Evolutionary conservation across 2,888 invertebrate genomes (phyloP).

Genomic region (Drosophila anomelani): DNA sequence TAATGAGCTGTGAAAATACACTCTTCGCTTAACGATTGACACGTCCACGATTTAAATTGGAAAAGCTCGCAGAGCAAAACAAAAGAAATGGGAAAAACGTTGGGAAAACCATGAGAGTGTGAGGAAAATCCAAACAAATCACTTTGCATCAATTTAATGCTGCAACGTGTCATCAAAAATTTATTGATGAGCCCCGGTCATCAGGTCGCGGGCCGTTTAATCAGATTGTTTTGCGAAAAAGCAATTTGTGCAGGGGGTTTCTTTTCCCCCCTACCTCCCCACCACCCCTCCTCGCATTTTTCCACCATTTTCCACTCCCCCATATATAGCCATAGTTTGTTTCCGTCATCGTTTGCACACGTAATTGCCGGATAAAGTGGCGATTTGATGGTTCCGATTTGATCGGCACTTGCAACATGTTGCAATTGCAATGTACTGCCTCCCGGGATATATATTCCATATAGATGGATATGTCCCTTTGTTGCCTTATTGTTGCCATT

Average conservation of each 20-base stretch:
- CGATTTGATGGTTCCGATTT: constrained; percentile 39
- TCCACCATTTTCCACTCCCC: background rate
- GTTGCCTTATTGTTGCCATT: constrained; percentile 64
- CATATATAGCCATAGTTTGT: constrained; percentile 8
- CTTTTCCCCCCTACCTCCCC: background rate
- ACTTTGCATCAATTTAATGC: constrained; percentile 69
- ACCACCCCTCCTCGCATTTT: background rate
- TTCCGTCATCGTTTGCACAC: constrained; percentile 54
- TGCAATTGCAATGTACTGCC: constrained; percentile 24
- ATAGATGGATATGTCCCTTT: constrained; percentile 12
- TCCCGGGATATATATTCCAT: background rate
- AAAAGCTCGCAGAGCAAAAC: background rate
- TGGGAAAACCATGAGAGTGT: constrained; percentile 7
- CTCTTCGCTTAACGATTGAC: constrained; percentile 24
- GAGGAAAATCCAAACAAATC: constrained; percentile 65
- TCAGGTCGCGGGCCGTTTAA: constrained; percentile 35
- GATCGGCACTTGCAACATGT: constrained; percentile 46
- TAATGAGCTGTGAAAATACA: background rate
- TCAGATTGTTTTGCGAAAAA: constrained; percentile 23
- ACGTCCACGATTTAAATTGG: constrained; percentile 28
- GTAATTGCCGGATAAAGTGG: constrained; percentile 77
- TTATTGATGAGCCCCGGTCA: constrained; percentile 63
- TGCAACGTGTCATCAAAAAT: constrained; percentile 45
- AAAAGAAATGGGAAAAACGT: background rate
- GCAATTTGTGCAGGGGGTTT: constrained; percentile 17